Evolutionary conservation across 2,797 vertebrate genomes (phyloP).

Genomic region (Sebastes elongatus): DNA sequence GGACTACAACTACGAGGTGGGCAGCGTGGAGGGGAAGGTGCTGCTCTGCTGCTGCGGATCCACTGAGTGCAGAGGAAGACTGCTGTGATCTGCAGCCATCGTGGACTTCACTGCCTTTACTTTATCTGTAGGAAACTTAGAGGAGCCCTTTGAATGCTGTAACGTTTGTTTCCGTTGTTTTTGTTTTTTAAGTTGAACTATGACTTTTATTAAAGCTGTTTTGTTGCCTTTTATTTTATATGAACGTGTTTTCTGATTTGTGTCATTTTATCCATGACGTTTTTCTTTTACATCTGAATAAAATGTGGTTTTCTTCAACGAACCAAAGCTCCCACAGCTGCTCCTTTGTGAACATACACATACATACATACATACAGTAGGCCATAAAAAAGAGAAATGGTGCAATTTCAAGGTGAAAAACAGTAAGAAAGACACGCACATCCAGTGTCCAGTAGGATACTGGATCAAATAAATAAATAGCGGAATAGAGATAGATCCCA

Average conservation of each 20-base stretch:
- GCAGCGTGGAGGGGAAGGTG: slow-evolving; percentile 97
- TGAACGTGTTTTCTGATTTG: not conserved
- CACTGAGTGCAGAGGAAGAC: slow-evolving; percentile 92
- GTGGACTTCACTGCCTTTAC: not conserved
- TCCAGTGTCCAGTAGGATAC: too few relatives aligned
- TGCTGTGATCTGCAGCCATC: slow-evolving; percentile 81
- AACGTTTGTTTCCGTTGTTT: not conserved
- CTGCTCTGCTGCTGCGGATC: slow-evolving; percentile 98
- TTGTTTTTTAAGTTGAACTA: slow-evolving; percentile 18
- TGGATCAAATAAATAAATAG: not conserved
- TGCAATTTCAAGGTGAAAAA: not conserved
- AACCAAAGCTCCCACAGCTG: not conserved
- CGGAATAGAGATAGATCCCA: too few relatives aligned
- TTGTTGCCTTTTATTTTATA: slow-evolving; percentile 49
- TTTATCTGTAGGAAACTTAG: slow-evolving; percentile 5
- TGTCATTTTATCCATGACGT: slow-evolving; percentile 18
- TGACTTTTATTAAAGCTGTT: slow-evolving; percentile 26
- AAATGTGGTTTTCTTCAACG: slow-evolving; percentile 40
- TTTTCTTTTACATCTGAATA: slow-evolving; percentile 62
- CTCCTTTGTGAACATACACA: not conserved
- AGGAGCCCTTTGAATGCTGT: slow-evolving; percentile 8
- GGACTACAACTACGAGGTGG: slow-evolving; percentile 99
- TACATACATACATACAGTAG: too few relatives aligned
- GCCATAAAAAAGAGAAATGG: not conserved
- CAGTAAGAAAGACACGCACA: too few relatives aligned